These are phyloP conservation scores for Tetheella fluctuosa DNA, from an alignment of 2,888 invertebrate genomes.

Conservation along the genomic window DNA sequence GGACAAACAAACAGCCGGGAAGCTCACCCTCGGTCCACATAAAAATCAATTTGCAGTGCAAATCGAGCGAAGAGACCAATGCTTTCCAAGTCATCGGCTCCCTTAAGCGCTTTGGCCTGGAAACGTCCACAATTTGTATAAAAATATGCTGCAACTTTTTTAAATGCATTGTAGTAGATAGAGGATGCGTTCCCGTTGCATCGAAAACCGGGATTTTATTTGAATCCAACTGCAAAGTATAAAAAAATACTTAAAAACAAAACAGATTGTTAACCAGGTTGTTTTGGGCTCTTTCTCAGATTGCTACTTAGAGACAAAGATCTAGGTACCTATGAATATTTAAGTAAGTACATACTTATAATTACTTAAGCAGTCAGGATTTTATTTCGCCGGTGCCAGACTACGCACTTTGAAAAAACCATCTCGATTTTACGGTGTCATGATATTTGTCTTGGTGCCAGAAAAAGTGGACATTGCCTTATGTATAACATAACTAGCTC, in stretches of 20 bases:
- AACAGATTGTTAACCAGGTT: background rate
- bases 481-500: no score
- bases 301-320: background rate
- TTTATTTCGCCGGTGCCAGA: no score
- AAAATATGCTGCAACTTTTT: constrained; percentile 49
- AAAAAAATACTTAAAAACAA: constrained; percentile 9
- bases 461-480: no score
- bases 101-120: constrained; percentile 70
- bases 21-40: constrained; percentile 53
- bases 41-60: constrained; percentile 81
- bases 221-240: constrained; percentile 35
- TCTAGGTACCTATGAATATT: no score
- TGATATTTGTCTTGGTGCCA: no score
- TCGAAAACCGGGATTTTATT: constrained; percentile 29
- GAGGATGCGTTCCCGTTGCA: constrained; percentile 26
- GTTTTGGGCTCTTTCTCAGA: background rate
- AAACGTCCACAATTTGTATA: constrained; percentile 68
- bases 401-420: no score
- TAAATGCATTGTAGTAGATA: constrained; percentile 38
- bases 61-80: constrained; percentile 79
- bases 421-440: no score
- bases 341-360: no score
- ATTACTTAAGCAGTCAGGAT: no score
- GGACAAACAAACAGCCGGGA: constrained; percentile 52
- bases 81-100: constrained; percentile 78